Conservation (phyloP, 2,113 vertebrate species). For the Prionailurus viverrinus region DNA sequence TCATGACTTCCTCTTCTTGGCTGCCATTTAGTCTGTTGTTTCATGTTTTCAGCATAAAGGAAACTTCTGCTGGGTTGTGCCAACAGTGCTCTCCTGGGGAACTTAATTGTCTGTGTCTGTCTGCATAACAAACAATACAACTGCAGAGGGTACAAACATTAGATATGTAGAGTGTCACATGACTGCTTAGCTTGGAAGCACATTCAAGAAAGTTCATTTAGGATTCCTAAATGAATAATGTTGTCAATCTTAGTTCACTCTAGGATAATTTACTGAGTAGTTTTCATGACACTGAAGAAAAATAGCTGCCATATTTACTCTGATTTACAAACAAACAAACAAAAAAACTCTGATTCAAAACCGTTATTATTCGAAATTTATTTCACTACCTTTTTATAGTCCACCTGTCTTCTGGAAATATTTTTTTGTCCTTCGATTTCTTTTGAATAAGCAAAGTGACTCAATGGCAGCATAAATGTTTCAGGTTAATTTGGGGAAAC, state of each 20-base stretch:
- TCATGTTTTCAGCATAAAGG: conserved; percentile 80
- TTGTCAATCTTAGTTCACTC: background rate
- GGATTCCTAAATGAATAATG: background rate
- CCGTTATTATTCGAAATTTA: background rate
- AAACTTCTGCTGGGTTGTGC: conserved; percentile 69
- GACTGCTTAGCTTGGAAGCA: conserved; percentile 14
- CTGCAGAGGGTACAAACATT: background rate
- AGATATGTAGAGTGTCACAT: background rate
- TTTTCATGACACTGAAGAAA: background rate
- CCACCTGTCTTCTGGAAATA: background rate
- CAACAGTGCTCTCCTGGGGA: conserved; percentile 66
- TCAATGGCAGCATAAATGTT: background rate
- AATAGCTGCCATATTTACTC: background rate
- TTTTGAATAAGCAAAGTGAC: background rate
- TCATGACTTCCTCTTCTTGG: conserved; percentile 74
- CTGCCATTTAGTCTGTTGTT: conserved; percentile 80
- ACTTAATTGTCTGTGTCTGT: conserved; percentile 63
- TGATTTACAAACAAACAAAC: background rate
- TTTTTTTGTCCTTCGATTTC: background rate
- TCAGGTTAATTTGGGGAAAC: background rate
- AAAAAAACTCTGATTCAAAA: background rate
- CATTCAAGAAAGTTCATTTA: background rate
- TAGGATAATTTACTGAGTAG: background rate
- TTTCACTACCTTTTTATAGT: background rate
- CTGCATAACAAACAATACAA: conserved; percentile 52